These are phyloP conservation scores for Vicugna pacos DNA, from an alignment of 2,113 vertebrate genomes.

Conservation along the genomic window DNA sequence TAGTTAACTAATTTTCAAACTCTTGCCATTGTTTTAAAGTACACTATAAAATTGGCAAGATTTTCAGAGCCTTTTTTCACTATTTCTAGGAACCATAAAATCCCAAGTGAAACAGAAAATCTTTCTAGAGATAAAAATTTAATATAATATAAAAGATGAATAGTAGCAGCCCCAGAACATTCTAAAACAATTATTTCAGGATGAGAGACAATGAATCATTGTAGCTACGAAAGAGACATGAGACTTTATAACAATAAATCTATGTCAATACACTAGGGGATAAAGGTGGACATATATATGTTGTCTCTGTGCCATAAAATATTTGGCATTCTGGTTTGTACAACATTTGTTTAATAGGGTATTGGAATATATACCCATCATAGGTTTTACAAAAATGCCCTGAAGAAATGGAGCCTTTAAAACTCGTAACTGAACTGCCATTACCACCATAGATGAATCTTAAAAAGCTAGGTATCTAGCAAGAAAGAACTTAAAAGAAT, in stretches of 20 bases:
- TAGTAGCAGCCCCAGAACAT: slow-evolving; percentile 62
- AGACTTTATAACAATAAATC: slow-evolving; percentile 62
- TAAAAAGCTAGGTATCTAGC: not conserved
- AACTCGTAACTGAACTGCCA: slow-evolving; percentile 41
- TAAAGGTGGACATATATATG: slow-evolving; percentile 52
- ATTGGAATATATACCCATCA: slow-evolving; percentile 20
- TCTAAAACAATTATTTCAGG: slow-evolving; percentile 65
- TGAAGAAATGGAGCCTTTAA: slow-evolving; percentile 56
- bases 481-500: slow-evolving; percentile 41
- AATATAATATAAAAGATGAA: slow-evolving; percentile 51
- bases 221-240: slow-evolving; percentile 57
- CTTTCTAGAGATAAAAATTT: slow-evolving; percentile 64
- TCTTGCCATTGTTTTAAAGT: slow-evolving; percentile 32
- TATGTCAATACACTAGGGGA: slow-evolving; percentile 56
- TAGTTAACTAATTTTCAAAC: slow-evolving; percentile 58
- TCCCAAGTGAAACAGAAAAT: slow-evolving; percentile 62
- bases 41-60: slow-evolving; percentile 27
- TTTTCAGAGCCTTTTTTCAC: slow-evolving; percentile 37
- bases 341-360: slow-evolving; percentile 62
- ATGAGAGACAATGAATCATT: slow-evolving; percentile 66
- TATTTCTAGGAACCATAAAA: slow-evolving; percentile 64
- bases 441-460: slow-evolving; percentile 22
- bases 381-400: slow-evolving; percentile 62
- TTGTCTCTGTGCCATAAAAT: slow-evolving; percentile 52
- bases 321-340: slow-evolving; percentile 63